Conservation (phyloP, 2,888 invertebrate species). For the Salticus scenicus region DNA sequence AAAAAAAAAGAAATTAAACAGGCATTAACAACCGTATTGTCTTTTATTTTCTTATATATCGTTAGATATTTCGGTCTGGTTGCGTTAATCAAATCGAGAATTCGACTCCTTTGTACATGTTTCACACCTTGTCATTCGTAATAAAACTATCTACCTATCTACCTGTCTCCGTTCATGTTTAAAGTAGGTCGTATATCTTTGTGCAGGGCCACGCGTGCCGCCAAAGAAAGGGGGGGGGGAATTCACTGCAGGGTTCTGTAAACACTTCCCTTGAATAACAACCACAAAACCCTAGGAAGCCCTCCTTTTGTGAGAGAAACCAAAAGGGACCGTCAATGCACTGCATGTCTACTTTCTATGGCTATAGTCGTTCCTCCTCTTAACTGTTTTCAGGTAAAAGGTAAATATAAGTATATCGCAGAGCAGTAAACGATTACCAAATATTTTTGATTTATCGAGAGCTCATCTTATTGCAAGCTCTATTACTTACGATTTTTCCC, state of each 20-base stretch:
- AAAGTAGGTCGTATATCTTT: slow-evolving; percentile 29
- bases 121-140: not conserved
- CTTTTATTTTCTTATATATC: no score
- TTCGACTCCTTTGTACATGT: not conserved
- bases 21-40: no score
- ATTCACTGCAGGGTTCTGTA: slow-evolving; percentile 54
- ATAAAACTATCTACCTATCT: slow-evolving; percentile 10
- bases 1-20: no score
- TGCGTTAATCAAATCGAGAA: no score
- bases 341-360: not conserved
- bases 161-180: not conserved
- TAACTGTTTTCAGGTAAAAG: no score
- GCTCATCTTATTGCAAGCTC: not conserved
- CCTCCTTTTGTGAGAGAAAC: slow-evolving; percentile 2
- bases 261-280: slow-evolving; percentile 47
- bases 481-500: no score
- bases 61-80: no score
- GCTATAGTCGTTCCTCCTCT: not conserved
- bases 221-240: slow-evolving; percentile 4
- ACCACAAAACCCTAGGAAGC: slow-evolving; percentile 40
- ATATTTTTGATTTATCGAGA: not conserved
- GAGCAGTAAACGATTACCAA: not conserved
- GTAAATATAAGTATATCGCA: not conserved
- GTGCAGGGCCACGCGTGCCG: slow-evolving; percentile 52
- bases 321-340: slow-evolving; percentile 14